Percentiles rank a stretch among this genome's conserved stretches.
These are phyloP conservation scores for Acomys russatus DNA, from an alignment of 2,797 vertebrate genomes.

Conservation along the genomic window DNA sequence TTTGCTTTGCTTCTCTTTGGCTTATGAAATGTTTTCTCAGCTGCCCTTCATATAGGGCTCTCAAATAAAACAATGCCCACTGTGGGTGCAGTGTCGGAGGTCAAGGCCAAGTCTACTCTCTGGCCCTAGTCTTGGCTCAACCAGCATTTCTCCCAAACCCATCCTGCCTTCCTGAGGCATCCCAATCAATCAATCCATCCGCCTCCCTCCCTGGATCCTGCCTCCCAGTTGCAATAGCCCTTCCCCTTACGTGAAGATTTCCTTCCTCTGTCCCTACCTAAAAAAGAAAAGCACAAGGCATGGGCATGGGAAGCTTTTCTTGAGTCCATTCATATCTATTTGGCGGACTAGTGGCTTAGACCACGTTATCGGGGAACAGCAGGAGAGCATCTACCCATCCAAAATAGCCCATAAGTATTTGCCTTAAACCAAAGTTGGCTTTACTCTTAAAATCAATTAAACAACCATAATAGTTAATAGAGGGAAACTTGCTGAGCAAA, in stretches of 20 bases:
- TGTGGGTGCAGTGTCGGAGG: neutral
- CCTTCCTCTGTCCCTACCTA: neutral
- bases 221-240: neutral
- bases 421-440: constrained; percentile 3
- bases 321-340: neutral
- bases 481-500: neutral
- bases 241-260: neutral
- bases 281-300: neutral
- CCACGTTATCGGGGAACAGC: neutral
- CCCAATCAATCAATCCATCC: neutral
- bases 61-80: neutral
- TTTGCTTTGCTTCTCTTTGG: neutral
- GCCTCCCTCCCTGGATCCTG: neutral
- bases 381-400: neutral
- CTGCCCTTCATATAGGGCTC: neutral
- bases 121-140: neutral
- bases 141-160: constrained; percentile 17
- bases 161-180: neutral
- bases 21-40: neutral
- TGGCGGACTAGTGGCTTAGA: neutral
- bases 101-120: neutral
- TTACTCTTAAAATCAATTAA: constrained; percentile 7
- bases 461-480: neutral
- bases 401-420: constrained; percentile 5
- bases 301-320: neutral